These are phyloP conservation scores for Chionoecetes opilio DNA, from an alignment of 1,140 invertebrate species.

Conservation along the genomic window DNA sequence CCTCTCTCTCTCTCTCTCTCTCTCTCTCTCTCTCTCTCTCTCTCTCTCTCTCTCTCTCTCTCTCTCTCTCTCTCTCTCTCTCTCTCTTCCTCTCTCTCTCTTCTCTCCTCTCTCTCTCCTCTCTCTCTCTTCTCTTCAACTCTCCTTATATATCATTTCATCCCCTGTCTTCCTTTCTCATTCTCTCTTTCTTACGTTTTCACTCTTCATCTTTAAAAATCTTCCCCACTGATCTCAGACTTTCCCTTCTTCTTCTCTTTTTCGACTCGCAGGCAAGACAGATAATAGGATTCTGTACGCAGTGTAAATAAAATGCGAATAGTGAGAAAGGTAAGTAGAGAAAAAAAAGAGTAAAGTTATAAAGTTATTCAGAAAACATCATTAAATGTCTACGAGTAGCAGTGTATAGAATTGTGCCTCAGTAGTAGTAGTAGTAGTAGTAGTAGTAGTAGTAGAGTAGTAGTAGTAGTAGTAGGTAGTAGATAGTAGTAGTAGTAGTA, in stretches of 20 bases:
- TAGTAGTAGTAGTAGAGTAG: too few species aligned
- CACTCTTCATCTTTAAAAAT: too few species aligned
- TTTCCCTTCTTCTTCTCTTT: not conserved
- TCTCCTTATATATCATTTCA: too few species aligned
- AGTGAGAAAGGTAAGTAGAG: not conserved
- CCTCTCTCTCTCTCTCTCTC: not conserved
- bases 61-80: not conserved
- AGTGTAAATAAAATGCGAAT: not conserved
- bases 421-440: too few species aligned
- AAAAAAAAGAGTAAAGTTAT: too few species aligned
- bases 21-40: conserved; percentile 27
- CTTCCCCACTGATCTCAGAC: too few species aligned
- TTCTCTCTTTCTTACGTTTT: not conserved
- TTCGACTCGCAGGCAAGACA: not conserved
- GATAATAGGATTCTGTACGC: conserved; percentile 19
- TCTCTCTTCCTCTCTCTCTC: not conserved
- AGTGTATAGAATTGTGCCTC: too few species aligned
- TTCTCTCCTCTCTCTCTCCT: not conserved
- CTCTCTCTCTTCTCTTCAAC: not conserved
- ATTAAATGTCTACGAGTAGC: too few species aligned
- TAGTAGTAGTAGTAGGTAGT: too few species aligned
- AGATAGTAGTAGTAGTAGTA: too few species aligned
- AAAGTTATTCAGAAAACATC: too few species aligned
- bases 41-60: not conserved
- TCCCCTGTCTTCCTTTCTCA: not conserved